phyloP scores from a whole-genome alignment of 2,888 invertebrate genomes.

The Agonum fuliginosum region DNA sequence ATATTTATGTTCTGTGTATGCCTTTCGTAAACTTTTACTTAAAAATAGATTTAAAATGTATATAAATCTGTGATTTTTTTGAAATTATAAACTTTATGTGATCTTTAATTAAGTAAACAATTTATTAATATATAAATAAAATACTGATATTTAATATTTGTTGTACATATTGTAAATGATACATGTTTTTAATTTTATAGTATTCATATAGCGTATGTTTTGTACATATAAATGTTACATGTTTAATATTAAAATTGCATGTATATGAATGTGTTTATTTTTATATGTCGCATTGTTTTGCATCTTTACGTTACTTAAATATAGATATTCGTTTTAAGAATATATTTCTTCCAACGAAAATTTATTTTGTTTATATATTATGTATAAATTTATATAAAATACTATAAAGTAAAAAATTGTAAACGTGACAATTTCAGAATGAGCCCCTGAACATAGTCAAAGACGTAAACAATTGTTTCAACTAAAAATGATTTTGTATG shows the following conservation, averaged over 20 bases:
- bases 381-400: constrained; percentile 2
- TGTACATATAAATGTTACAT: too few species aligned
- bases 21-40: too few species aligned
- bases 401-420: constrained; percentile 12
- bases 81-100: not conserved
- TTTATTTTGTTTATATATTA: not conserved
- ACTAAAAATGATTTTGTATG: not conserved
- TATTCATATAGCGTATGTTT: not conserved
- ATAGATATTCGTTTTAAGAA: not conserved
- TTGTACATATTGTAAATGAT: constrained; percentile 52
- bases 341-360: not conserved
- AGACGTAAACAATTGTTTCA: constrained; percentile 7
- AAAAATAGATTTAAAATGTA: too few species aligned
- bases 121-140: not conserved
- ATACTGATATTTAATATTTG: not conserved
- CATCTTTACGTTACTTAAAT: not conserved
- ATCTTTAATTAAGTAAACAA: not conserved
- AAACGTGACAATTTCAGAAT: constrained; percentile 34
- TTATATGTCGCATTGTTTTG: constrained; percentile 8
- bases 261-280: constrained; percentile 11
- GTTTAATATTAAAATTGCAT: too few species aligned
- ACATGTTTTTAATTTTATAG: constrained; percentile 50
- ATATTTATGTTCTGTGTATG: too few species aligned
- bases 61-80: not conserved
- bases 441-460: constrained; percentile 49